Percentiles rank a stretch among this genome's conserved stretches.
Evolutionary conservation across 2,888 invertebrate species (phyloP).

Genomic region (Oscheius onirici): DNA sequence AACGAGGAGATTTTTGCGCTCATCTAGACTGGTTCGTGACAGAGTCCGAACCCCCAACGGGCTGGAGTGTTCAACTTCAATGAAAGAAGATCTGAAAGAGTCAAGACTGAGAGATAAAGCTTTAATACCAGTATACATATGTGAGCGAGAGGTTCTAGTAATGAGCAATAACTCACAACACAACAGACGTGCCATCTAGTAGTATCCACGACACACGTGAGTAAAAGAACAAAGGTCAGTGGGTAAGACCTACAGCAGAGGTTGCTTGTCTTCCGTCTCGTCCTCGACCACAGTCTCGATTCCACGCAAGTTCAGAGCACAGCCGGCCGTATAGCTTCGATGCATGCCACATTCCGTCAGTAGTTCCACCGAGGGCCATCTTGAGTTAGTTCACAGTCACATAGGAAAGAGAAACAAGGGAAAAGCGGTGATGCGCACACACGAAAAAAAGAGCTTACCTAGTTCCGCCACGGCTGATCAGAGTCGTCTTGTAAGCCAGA

Average conservation of each 20-base stretch:
- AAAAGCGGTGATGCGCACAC: background rate
- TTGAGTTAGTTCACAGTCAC: conserved; percentile 19
- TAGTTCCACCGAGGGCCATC: conserved; percentile 6
- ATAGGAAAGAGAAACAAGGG: conserved; percentile 8
- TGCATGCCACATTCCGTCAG: conserved; percentile 1
- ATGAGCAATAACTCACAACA: conserved; percentile 1
- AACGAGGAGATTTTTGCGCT: conserved; percentile 12
- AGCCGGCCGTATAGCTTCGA: conserved; percentile 22
- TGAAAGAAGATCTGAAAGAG: conserved; percentile 7
- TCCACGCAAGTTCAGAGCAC: background rate
- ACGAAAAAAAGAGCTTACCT: conserved; percentile 19
- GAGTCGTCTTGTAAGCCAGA: conserved; percentile 61
- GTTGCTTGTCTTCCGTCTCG: background rate
- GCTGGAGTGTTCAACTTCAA: conserved; percentile 8
- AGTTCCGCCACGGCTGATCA: conserved; percentile 40
- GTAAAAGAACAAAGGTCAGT: background rate
- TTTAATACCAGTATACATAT: background rate
- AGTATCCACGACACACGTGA: background rate
- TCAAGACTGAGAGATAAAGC: background rate
- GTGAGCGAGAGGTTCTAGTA: background rate
- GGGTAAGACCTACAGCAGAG: conserved; percentile 14
- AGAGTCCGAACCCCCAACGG: background rate
- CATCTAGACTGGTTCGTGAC: conserved; percentile 17
- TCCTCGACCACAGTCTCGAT: background rate
- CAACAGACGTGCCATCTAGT: background rate